Evolutionary conservation across 1,140 invertebrate genomes (phyloP).

Genomic region (Zaprionus capensis): DNA sequence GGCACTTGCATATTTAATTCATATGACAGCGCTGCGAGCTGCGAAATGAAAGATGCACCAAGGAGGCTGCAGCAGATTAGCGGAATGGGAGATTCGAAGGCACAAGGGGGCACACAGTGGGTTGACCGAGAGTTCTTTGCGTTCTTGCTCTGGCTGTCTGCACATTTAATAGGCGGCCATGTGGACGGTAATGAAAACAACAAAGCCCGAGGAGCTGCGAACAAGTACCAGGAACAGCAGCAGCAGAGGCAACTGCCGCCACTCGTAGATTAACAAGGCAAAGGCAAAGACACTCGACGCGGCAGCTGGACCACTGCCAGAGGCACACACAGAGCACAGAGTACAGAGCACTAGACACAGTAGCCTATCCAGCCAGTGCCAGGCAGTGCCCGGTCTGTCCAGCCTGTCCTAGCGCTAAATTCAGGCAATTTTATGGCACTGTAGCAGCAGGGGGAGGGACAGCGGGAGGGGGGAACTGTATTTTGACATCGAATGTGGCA

Average conservation of each 20-base stretch:
- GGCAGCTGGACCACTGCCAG: constrained; percentile 67
- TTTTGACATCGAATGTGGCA: constrained; percentile 75
- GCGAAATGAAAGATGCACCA: constrained; percentile 19
- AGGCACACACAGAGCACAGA: constrained; percentile 24
- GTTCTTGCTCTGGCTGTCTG: constrained; percentile 76
- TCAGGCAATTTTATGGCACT: constrained; percentile 80
- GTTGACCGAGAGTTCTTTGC: constrained; percentile 31
- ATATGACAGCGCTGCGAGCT: constrained; percentile 55
- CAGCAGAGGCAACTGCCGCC: constrained; percentile 39
- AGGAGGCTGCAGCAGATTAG: background rate
- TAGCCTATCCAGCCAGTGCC: constrained; percentile 43
- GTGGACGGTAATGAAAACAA: constrained; percentile 80
- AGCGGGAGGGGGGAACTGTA: background rate
- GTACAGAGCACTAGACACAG: constrained; percentile 45
- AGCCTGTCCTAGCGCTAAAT: constrained; percentile 70
- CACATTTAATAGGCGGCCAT: constrained; percentile 80
- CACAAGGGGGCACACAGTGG: background rate
- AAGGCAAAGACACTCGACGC: constrained; percentile 67
- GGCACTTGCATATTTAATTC: constrained; percentile 77
- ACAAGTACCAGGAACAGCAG: constrained; percentile 52
- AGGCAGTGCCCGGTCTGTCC: constrained; percentile 4
- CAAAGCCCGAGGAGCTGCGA: constrained; percentile 69
- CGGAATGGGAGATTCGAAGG: background rate
- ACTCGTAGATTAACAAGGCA: constrained; percentile 78
- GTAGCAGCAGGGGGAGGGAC: constrained; percentile 18